Evolutionary conservation across 2,888 invertebrate genomes (phyloP).

Genomic region (Balanococcus diminutus): DNA sequence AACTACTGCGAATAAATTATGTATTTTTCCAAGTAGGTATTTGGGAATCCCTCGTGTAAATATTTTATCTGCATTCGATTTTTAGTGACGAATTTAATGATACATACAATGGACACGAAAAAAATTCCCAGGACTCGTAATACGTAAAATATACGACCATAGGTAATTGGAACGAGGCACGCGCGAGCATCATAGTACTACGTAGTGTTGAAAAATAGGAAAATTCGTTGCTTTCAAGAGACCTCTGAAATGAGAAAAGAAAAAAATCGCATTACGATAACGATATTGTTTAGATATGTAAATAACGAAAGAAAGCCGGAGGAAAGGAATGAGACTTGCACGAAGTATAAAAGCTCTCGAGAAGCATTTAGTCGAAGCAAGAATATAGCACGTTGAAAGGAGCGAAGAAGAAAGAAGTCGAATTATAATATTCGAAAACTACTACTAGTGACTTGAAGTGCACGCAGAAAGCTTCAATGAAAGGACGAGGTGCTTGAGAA

Average conservation of each 20-base stretch:
- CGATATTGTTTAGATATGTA: slow-evolving; percentile 1
- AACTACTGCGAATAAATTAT: neutral
- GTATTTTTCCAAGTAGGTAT: neutral
- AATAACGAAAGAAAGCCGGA: neutral
- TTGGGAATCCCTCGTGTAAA: neutral
- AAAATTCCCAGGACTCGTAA: too few relatives aligned
- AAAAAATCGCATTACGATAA: neutral
- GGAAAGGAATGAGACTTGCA: neutral
- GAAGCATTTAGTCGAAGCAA: neutral
- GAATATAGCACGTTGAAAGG: too few relatives aligned
- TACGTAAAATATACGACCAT: neutral
- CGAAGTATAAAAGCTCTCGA: neutral
- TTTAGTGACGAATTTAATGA: neutral
- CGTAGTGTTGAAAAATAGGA: neutral
- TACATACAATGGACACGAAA: neutral
- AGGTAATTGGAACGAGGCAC: neutral
- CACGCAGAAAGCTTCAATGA: neutral
- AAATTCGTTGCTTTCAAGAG: slow-evolving; percentile 1
- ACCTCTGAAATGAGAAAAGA: neutral
- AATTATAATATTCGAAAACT: neutral
- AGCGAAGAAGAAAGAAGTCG: neutral
- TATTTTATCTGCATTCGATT: neutral
- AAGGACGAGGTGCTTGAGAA: neutral
- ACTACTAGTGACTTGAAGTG: neutral
- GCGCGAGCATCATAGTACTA: too few relatives aligned